Evolutionary conservation across 2,797 vertebrate genomes (phyloP), one percentile per base, ranked within the genome.

Genomic region (Crossoptilon crossoptilon): DNA sequence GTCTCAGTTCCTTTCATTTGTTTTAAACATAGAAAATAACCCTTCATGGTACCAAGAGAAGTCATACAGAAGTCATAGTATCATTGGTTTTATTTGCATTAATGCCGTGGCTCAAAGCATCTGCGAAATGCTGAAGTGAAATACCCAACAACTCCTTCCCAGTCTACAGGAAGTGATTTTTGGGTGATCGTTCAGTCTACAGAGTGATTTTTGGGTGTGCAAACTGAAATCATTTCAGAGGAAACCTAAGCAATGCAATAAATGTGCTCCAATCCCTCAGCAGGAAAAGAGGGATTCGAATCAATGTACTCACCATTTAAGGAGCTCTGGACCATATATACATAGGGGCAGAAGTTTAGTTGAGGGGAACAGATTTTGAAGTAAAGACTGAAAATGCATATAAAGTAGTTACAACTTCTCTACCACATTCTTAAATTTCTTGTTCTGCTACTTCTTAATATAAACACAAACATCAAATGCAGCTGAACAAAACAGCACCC

Each of bases 61-160:
- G 18, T 64, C 41, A 51, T 0, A 0, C 23, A 11, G 23, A 76
- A 63, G 14, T 27, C 22, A 10, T 4, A 11, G 16, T 6, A 68
- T 23, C 26, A 29, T 14, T 29, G 55, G 24, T 6, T 41, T 7
- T 3, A 24, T 4, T 67, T 37, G 35, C 24, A 24, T 22, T 17
- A 21, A 58, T 1, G 10, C 6, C 21, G 17, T 14, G 14, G 14
- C 1, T 69, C 56, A 90, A 90, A 88, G 43, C 29, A 49, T 49
- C 35, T 63, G 17, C 21, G 31, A 89, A 72, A 87, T 9, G 35
- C 23, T 35, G 0, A 69, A 69, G 37, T 16, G 26, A 66, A n/a
- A 35, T 19, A 73, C 49, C 43, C n/a, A 35, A 9, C 1, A 5
- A 9, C 60, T 43, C 22, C 17, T 72, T 55, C 69, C 49, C 2